Conservation (phyloP, 1,140 invertebrate species). For the Drosophila azteca region DNA sequence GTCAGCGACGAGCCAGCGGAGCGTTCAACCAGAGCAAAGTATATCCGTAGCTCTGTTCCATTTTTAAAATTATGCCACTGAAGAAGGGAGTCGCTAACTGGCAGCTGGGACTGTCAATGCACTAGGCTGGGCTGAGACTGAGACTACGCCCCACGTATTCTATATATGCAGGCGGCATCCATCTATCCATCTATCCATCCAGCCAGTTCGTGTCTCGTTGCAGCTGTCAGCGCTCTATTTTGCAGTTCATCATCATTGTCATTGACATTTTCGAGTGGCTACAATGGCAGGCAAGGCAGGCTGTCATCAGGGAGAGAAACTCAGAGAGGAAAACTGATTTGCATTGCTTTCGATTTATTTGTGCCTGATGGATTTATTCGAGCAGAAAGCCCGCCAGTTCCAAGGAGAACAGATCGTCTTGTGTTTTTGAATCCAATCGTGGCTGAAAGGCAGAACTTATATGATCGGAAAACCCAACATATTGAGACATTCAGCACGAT, state of each 20-base stretch:
- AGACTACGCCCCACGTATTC: constrained; percentile 41
- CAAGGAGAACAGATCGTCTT: too few species aligned
- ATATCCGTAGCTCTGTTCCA: constrained; percentile 73
- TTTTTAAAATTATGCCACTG: constrained; percentile 80
- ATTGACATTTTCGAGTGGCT: constrained; percentile 80
- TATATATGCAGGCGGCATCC: constrained; percentile 34
- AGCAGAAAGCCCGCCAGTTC: constrained; percentile 28
- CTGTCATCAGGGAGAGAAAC: constrained; percentile 2
- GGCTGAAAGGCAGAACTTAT: too few species aligned
- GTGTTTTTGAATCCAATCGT: too few species aligned
- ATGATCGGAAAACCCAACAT: too few species aligned
- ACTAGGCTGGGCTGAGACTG: constrained; percentile 17
- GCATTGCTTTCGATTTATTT: constrained; percentile 76
- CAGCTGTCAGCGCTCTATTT: constrained; percentile 80
- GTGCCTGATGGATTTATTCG: constrained; percentile 53
- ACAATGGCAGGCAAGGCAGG: constrained; percentile 73
- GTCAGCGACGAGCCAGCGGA: constrained; percentile 46
- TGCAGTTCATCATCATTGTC: constrained; percentile 82
- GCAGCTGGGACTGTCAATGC: constrained; percentile 12
- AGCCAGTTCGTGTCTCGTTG: constrained; percentile 71
- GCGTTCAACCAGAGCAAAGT: constrained; percentile 71
- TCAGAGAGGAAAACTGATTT: constrained; percentile 35
- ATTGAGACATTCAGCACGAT: too few species aligned
- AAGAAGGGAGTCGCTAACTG: constrained; percentile 44
- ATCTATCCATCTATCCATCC: constrained; percentile 45